Base-by-base conservation (phyloP, 2,888 invertebrate species). In the Conops quadrifasciatus region DNA sequence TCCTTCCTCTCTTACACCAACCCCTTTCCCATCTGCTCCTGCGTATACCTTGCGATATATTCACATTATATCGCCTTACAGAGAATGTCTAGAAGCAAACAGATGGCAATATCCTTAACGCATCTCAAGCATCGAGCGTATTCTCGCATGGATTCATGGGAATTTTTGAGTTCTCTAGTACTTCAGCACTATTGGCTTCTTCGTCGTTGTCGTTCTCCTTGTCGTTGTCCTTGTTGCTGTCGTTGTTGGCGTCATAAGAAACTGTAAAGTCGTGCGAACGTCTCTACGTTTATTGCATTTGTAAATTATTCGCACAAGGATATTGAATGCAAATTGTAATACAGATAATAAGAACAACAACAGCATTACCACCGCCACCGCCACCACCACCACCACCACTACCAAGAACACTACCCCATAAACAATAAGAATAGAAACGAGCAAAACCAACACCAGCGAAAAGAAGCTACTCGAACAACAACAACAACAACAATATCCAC, bases 281-380 rank as follows among this genome's bases (percentile, higher is more conserved):
- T 83, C 84, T 84, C 84, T 85, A 80, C 80, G 83, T 84, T 84
- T 84, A 84, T 84, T 84, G 84, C 85, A 85, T 85, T 85, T 84
- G 84, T 84, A 84, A 84, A 85, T 84, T 84, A 85, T 85, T 83
- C 85, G 83, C 85, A 84, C 84, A 82, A 84, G 84, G 85, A 84
- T 84, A 84, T 85, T 85, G 84, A 84, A 85, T 84, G 84, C 82
- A 84, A 84, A 80, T 79, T 79, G 77, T 76, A 74, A 77, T 77
- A 75, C 73, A 76, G 76, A 78, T 73, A 72, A 82, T 76, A 78
- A 80, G 76, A 77, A 80, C 76, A 78, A 80, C 76, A 80, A 79
- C 77, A 76, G 3, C 43, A 66, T 36, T 9, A 36, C 9, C 9
- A 36, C 9, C 36, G 9, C 36, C 36, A 36, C 9, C 4, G 9